Conservation (phyloP, 2,888 invertebrate genomes). For the Stramonita haemastoma region DNA sequence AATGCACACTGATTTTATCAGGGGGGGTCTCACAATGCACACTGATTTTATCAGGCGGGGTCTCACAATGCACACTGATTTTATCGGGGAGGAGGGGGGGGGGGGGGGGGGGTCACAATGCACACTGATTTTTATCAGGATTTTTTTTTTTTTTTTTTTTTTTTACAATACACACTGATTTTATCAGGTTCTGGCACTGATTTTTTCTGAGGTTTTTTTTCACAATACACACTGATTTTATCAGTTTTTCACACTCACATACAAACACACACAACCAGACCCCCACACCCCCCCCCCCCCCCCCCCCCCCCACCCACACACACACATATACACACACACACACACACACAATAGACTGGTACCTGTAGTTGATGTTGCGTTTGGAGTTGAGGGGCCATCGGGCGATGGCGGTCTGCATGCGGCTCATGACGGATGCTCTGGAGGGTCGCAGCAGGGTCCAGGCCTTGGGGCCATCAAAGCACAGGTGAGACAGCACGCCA, state of each 20-base stretch:
- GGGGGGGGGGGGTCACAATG: no score
- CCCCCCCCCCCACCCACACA: not conserved
- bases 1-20: no score
- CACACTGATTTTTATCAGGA: no score
- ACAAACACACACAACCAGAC: not conserved
- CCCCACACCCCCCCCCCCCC: not conserved
- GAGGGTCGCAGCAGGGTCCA: conserved; percentile 88
- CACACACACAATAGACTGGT: not conserved
- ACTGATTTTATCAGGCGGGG: no score
- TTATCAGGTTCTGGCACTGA: no score
- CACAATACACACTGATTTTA: no score
- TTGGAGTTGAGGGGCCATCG: conserved; percentile 92
- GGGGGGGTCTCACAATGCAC: no score
- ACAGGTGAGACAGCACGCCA: conserved; percentile 96
- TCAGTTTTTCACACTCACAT: not conserved
- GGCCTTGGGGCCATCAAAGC: conserved; percentile 90
- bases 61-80: no score
- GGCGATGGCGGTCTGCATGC: conserved; percentile 89
- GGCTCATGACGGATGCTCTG: conserved; percentile 83
- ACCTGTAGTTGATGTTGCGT: conserved; percentile 95
- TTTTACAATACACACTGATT: no score
- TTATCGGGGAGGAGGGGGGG: no score
- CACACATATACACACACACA: not conserved
- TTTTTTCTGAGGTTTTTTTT: no score
- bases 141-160: no score